Evolutionary conservation across 2,797 vertebrate genomes (phyloP).

Genomic region (Onychomys arenicola): DNA sequence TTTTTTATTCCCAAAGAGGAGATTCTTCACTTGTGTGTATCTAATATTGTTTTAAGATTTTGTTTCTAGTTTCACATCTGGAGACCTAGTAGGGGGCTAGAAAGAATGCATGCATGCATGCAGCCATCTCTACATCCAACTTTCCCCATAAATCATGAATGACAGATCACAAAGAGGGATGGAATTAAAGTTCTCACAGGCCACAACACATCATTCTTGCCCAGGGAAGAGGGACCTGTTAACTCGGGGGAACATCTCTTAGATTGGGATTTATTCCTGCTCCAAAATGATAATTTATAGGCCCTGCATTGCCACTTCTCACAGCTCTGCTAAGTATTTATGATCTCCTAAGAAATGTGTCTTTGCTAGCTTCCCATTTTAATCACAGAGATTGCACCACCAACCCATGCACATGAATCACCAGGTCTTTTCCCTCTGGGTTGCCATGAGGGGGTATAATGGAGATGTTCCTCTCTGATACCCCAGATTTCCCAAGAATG

Average conservation of each 20-base stretch:
- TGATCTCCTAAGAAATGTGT: conserved; percentile 74
- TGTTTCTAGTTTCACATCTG: not conserved
- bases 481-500: not conserved
- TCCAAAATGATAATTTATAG: conserved; percentile 81
- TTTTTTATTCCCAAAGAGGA: not conserved
- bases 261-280: conserved; percentile 78
- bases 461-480: not conserved
- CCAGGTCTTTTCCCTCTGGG: not conserved
- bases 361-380: conserved; percentile 76
- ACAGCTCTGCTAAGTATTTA: conserved; percentile 79
- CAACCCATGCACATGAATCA: conserved; percentile 59
- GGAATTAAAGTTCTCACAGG: conserved; percentile 73
- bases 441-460: not conserved
- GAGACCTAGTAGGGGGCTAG: not conserved
- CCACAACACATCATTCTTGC: conserved; percentile 43
- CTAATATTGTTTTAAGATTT: not conserved
- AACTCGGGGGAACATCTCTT: conserved; percentile 56
- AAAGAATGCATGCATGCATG: not conserved
- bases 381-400: conserved; percentile 73
- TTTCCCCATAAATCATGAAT: conserved; percentile 56
- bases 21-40: not conserved
- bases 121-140: not conserved
- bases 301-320: conserved; percentile 65
- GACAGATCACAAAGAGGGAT: conserved; percentile 56
- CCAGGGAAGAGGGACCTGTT: conserved; percentile 67